Evolutionary conservation across 2,113 vertebrate genomes (phyloP).

Genomic region (Pluvianellus socialis): DNA sequence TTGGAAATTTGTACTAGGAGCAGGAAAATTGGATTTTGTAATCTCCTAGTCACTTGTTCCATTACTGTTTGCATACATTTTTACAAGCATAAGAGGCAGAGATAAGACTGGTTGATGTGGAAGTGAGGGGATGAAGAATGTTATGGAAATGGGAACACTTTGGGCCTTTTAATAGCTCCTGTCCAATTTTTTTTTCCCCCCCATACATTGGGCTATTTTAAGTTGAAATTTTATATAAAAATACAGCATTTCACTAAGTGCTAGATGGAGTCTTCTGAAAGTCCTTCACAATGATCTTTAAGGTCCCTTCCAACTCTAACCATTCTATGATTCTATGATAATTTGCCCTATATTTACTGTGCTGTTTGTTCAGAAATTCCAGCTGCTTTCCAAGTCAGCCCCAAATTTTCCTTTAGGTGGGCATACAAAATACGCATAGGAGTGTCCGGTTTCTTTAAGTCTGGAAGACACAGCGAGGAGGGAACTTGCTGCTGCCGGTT

Average conservation of each 20-base stretch:
- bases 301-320: too few species aligned
- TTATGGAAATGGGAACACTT: not conserved
- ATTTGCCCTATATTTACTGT: not conserved
- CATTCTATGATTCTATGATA: too few species aligned
- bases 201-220: not conserved
- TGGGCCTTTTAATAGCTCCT: not conserved
- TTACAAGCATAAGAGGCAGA: not conserved
- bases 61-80: constrained; percentile 43
- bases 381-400: not conserved
- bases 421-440: not conserved
- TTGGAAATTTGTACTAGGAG: constrained; percentile 37
- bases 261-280: not conserved
- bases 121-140: not conserved
- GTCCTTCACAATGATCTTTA: not conserved
- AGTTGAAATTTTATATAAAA: not conserved
- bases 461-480: not conserved
- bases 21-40: constrained; percentile 45
- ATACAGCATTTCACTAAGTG: not conserved
- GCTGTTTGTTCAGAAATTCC: not conserved
- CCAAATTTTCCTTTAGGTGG: not conserved
- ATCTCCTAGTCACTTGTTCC: constrained; percentile 38
- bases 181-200: not conserved
- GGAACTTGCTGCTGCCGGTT: not conserved
- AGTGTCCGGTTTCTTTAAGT: not conserved
- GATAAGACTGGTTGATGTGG: not conserved